These are phyloP conservation scores for Tenualosa thibaudeaui DNA, from an alignment of 2,797 vertebrate species.

Conservation along the genomic window DNA sequence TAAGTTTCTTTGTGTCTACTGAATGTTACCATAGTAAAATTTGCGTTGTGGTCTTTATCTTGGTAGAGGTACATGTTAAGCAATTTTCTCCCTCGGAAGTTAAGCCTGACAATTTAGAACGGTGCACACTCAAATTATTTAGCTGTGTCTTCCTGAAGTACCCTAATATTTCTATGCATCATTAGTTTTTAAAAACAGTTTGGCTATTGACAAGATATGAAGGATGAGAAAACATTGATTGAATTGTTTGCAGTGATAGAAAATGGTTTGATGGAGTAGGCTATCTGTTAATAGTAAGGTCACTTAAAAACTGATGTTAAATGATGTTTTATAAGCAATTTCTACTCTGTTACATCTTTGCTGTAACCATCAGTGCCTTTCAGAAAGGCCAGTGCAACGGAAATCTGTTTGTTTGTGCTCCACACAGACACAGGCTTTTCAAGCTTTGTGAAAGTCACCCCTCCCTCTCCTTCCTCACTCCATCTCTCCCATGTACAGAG, in stretches of 20 bases:
- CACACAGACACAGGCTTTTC: constrained; percentile 46
- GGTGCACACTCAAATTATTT: not conserved
- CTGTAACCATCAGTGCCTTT: not conserved
- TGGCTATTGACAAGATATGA: too few relatives aligned
- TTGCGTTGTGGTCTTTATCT: not conserved
- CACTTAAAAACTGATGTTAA: not conserved
- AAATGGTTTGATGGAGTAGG: not conserved
- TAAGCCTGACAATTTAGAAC: not conserved
- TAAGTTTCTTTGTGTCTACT: not conserved
- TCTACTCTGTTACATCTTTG: not conserved
- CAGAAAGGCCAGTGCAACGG: constrained; percentile 14
- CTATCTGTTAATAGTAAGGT: not conserved
- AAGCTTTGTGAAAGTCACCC: constrained; percentile 56
- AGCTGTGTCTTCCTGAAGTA: not conserved
- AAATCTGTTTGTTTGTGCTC: constrained; percentile 33
- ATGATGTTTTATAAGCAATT: not conserved
- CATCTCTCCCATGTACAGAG: constrained; percentile 26
- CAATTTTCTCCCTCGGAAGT: not conserved
- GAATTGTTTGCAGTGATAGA: not conserved
- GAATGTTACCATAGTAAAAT: not conserved
- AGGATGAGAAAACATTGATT: too few relatives aligned
- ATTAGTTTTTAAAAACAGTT: too few relatives aligned
- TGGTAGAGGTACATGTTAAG: not conserved
- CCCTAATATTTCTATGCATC: not conserved
- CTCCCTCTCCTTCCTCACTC: constrained; percentile 35